A percentile compares a stretch with the other conserved stretches of the same genome.
These are phyloP conservation scores for Channallabes apus DNA, from an alignment of 2,797 vertebrate genomes.

Conservation along the genomic window DNA sequence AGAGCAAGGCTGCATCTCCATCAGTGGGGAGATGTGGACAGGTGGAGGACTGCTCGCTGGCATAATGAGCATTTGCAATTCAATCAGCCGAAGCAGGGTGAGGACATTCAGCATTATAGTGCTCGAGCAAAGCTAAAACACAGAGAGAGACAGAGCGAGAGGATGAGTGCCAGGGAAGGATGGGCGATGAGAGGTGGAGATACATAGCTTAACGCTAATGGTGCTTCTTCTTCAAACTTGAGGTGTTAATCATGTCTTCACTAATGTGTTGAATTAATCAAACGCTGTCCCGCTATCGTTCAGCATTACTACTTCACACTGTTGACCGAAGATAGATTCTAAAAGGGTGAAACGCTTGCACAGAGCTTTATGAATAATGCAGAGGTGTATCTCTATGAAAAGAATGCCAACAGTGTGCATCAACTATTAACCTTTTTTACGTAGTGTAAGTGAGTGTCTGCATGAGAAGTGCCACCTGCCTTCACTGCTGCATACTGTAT, in stretches of 20 bases:
- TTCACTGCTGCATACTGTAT: slow-evolving; percentile 23
- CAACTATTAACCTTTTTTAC: slow-evolving; percentile 5
- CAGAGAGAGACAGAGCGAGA: slow-evolving; percentile 20
- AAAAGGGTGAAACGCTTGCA: slow-evolving; percentile 22
- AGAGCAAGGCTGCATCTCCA: slow-evolving; percentile 6
- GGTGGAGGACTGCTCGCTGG: slow-evolving; percentile 57
- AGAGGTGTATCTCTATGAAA: slow-evolving; percentile 22
- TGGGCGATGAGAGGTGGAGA: slow-evolving; percentile 40
- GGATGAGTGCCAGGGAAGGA: slow-evolving; percentile 24
- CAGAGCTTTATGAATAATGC: slow-evolving; percentile 51
- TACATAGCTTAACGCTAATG: slow-evolving; percentile 38
- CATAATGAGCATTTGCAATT: slow-evolving; percentile 57
- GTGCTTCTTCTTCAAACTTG: slow-evolving; percentile 39
- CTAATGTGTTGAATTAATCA: slow-evolving; percentile 54
- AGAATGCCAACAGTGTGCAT: slow-evolving; percentile 1
- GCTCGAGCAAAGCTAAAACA: slow-evolving; percentile 25
- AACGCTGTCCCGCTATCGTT: slow-evolving; percentile 23
- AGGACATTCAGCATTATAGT: slow-evolving; percentile 44
- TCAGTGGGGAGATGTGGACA: slow-evolving; percentile 37
- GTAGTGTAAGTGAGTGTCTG: slow-evolving; percentile 28
- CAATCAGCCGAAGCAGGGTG: slow-evolving; percentile 45
- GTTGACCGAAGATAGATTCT: slow-evolving; percentile 42
- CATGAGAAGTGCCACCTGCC: slow-evolving; percentile 32
- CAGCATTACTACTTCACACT: slow-evolving; percentile 39
- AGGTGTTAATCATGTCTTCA: slow-evolving; percentile 44